These are phyloP conservation scores for Poecilia wingei DNA, from an alignment of 2,797 vertebrate species.

Conservation along the genomic window DNA sequence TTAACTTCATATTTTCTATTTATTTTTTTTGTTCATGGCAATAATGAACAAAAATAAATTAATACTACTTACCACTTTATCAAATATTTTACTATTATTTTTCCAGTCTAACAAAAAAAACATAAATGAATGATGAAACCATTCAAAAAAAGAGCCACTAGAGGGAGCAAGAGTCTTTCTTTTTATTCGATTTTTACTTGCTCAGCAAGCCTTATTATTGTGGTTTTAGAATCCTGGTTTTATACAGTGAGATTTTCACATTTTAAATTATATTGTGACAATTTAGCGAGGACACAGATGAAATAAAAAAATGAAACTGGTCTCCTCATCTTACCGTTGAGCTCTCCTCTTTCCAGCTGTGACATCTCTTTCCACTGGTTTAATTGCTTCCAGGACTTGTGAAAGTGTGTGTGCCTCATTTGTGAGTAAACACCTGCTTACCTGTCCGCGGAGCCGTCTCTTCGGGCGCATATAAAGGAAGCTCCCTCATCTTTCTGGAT, in stretches of 20 bases:
- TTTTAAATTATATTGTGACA: not conserved
- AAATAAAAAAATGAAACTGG: not conserved
- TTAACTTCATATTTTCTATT: too few species aligned
- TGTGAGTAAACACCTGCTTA: constrained; percentile 31
- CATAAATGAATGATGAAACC: not conserved
- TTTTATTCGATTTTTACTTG: not conserved
- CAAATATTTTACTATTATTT: not conserved
- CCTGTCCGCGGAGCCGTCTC: constrained; percentile 26
- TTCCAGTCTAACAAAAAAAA: not conserved
- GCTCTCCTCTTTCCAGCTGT: not conserved
- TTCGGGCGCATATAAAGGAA: constrained; percentile 21
- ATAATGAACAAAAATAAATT: too few species aligned
- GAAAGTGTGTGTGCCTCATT: constrained; percentile 4
- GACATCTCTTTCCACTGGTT: not conserved
- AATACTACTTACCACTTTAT: not conserved
- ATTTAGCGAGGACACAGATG: not conserved
- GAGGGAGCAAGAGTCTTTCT: constrained; percentile 50
- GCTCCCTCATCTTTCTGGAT: constrained; percentile 44
- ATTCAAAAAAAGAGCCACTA: constrained; percentile 43
- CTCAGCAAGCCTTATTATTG: not conserved
- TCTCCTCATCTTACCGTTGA: not conserved
- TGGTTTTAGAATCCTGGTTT: not conserved
- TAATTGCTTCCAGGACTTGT: constrained; percentile 1
- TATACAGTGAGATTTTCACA: not conserved
- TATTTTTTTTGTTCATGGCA: too few species aligned